Conservation (phyloP, 2,888 invertebrate species). For the Graphium colonna region DNA sequence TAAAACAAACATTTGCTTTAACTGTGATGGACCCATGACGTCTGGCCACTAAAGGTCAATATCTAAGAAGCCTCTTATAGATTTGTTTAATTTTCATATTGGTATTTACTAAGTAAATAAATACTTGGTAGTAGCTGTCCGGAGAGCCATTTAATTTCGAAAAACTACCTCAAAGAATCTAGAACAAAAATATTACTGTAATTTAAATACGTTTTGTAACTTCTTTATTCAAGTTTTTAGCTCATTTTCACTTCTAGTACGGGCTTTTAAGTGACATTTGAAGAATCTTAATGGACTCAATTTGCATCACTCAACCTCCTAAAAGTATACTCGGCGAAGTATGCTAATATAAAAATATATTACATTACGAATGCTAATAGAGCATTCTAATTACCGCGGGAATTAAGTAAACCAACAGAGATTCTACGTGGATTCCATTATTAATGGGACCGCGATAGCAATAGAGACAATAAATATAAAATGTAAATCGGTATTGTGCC, state of each 20-base stretch:
- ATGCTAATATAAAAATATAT: slow-evolving; percentile 23
- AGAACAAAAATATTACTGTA: neutral
- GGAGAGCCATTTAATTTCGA: too few relatives aligned
- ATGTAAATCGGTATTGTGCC: slow-evolving; percentile 2
- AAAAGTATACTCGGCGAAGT: slow-evolving; percentile 15
- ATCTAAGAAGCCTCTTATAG: too few relatives aligned
- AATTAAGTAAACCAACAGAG: slow-evolving; percentile 4
- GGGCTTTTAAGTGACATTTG: slow-evolving; percentile 23
- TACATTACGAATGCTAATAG: slow-evolving; percentile 18
- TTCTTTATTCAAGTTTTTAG: slow-evolving; percentile 21
- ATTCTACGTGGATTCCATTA: neutral
- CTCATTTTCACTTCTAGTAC: slow-evolving; percentile 22
- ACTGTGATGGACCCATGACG: too few relatives aligned
- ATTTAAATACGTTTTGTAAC: slow-evolving; percentile 21
- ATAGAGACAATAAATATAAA: slow-evolving; percentile 6
- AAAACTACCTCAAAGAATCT: too few relatives aligned
- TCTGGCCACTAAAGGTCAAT: too few relatives aligned
- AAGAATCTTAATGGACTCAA: slow-evolving; percentile 24
- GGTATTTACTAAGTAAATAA: too few relatives aligned
- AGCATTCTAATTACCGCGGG: slow-evolving; percentile 3
- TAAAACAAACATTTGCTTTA: too few relatives aligned
- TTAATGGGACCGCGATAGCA: neutral
- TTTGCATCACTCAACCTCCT: slow-evolving; percentile 23
- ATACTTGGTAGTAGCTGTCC: too few relatives aligned
- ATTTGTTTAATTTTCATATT: too few relatives aligned